Conservation (phyloP, 2,113 vertebrate genomes). For the Gavia stellata region DNA sequence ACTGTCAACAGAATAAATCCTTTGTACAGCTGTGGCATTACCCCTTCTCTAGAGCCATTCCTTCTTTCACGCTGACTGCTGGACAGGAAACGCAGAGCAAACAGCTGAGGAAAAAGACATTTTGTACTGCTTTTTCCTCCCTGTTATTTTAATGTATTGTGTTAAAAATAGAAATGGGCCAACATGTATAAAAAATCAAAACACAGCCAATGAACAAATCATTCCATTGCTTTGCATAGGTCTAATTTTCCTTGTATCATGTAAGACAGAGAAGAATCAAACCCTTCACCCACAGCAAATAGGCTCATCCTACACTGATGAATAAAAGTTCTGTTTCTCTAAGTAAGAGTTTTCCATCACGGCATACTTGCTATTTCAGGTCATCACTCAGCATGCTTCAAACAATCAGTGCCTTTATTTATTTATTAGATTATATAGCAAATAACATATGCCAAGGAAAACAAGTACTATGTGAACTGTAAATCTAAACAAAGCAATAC, state of each 20-base stretch:
- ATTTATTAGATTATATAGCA: conserved; percentile 24
- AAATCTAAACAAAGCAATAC: conserved; percentile 21
- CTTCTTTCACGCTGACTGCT: neutral
- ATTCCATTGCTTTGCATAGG: neutral
- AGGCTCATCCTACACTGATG: neutral
- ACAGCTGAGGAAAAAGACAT: fast-evolving
- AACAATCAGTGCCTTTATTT: conserved; percentile 29
- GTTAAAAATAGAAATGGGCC: neutral
- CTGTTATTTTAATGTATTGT: neutral
- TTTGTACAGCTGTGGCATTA: neutral
- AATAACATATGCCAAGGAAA: neutral
- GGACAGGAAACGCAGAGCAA: neutral
- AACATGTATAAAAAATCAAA: neutral
- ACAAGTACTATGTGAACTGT: neutral
- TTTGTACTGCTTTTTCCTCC: neutral
- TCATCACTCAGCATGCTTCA: conserved; percentile 8
- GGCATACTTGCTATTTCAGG: conserved; percentile 11
- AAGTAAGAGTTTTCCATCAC: neutral
- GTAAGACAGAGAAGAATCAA: neutral
- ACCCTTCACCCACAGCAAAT: neutral
- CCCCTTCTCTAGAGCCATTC: neutral
- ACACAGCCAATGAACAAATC: neutral
- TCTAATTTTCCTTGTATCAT: neutral
- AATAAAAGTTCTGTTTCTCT: conserved; percentile 39
- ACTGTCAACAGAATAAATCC: neutral